Base-by-base conservation (phyloP, 2,113 vertebrate genomes). In the Platysternon megacephalum region DNA sequence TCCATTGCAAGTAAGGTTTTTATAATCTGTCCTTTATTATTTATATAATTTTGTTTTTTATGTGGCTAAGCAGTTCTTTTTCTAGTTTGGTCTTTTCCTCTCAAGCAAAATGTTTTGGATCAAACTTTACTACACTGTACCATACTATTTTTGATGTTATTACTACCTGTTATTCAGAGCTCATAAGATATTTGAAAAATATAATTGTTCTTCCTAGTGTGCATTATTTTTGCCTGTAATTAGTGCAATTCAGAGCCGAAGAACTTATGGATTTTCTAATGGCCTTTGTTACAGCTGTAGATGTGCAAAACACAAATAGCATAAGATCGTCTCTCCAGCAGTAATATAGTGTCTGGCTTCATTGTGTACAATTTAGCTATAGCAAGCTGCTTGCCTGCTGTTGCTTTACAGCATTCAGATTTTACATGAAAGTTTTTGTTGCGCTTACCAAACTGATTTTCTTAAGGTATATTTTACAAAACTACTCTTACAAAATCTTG, bases 221-320 rank as follows among this genome's bases (percentile, higher is more conserved):
- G 74, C 21, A 49, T 78, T 88, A 88, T 84, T 91, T 95, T 52
- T 68, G 29, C 82, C 84, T 91, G 53, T 83, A 94, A 95, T 79
- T 72, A 84, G 32, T 85, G 82, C 83, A 74, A 42, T 91, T 94
- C 85, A 72, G 10, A 85, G 90, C 81, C 61, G 74, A 55, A 96
- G 56, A 87, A 81, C 19, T 84, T 91, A 28, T 6, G 76, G 84
- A 74, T 84, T 72, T 82, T 72, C n/a, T 72, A 72, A 35, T 53
- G 74, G 92, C 89, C 56, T 86, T 81, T 7, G n/a, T 29, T 94
- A 85, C 91, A 83, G 80, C 79, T 55, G 58, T n/a, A 49, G 51
- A 8, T 26, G 55, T n/a, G 76, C 11, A 48, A 68, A 72, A 48
- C 42, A 29, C 48, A 49, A 44, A 26, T 32, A 35, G 78, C 78